Conservation (phyloP, 2,113 vertebrate species). For the human region DNA sequence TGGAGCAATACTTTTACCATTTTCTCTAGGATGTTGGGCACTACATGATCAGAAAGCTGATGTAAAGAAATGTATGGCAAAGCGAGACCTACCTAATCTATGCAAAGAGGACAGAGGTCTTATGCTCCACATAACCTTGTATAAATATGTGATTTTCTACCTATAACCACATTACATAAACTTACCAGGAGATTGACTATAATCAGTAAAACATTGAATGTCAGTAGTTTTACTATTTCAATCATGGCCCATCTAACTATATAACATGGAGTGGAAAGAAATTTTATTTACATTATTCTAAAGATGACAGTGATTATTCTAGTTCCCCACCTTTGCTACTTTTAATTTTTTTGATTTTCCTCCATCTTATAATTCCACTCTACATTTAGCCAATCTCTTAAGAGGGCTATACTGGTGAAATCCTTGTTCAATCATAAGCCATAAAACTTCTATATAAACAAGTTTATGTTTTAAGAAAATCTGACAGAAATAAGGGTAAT, state of each 20-base stretch:
- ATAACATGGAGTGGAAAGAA: background rate
- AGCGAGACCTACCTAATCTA: background rate
- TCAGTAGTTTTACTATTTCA: background rate
- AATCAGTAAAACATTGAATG: background rate
- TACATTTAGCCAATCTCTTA: background rate
- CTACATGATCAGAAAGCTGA: background rate
- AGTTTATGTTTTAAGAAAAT: background rate
- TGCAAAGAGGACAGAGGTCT: background rate
- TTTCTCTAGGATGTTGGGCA: background rate
- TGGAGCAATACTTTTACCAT: background rate
- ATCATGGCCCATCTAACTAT: background rate
- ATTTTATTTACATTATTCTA: background rate
- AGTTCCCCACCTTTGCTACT: background rate
- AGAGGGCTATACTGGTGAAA: background rate
- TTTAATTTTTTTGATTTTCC: background rate
- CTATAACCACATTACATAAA: background rate
- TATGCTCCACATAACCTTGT: background rate
- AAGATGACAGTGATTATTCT: background rate
- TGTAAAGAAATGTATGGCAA: background rate
- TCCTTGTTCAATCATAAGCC: background rate
- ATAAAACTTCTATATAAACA: background rate
- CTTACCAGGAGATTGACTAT: background rate
- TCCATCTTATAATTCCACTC: background rate
- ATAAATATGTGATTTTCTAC: background rate
- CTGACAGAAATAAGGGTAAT: background rate